Base-by-base conservation (phyloP, 2,113 vertebrate species). In the Cheilinus undulatus region DNA sequence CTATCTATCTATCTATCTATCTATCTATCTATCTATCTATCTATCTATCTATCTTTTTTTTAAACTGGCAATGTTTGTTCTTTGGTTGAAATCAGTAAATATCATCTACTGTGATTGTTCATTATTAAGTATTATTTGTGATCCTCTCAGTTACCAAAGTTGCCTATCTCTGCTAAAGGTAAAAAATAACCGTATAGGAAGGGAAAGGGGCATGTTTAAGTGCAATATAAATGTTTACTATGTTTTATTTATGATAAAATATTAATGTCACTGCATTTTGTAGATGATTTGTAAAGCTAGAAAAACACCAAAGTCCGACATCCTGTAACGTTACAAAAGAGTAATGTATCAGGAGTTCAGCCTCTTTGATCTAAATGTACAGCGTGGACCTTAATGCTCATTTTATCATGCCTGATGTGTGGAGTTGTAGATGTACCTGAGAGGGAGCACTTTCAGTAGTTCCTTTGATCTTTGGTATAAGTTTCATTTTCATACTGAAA, bases 401-500 rank as follows among this genome's bases (percentile, higher is more conserved):
- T 57, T 62, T 43, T 7, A 42, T 19, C 40, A 42, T 17, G 7
- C 15, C 40, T 17, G 24, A 30, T 45, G 19, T 8, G 36, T 5
- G 10, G 14, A 27, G 57, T 23, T 26, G 26, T 50, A 34, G 54
- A 58, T 42, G 61, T 40, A 49, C 8, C 38, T 20, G 27, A 56
- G 6, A n/a, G 51, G 54, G 57, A 46, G 26, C 48, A 78, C 64
- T 72, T 45, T n/a, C 46, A 57, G 67, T 54, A 63, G 28, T 60
- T 32, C 23, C 30, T 6, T 0, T 12, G 9, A 14, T 13, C 26
- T 20, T 27, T 30, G 56, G 2, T 14, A 5, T 22, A 11, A 26
- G 27, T 49, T 40, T 46, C 76, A 61, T 34, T 60, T 52, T 64
- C 3, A 53, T 23, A 34, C 46, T 19, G 12, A 46, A 46, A 15